Evolutionary conservation across 2,797 vertebrate genomes (phyloP), one percentile per base, ranked within the genome.

Genomic region (Paratrypauchen microcephalus): DNA sequence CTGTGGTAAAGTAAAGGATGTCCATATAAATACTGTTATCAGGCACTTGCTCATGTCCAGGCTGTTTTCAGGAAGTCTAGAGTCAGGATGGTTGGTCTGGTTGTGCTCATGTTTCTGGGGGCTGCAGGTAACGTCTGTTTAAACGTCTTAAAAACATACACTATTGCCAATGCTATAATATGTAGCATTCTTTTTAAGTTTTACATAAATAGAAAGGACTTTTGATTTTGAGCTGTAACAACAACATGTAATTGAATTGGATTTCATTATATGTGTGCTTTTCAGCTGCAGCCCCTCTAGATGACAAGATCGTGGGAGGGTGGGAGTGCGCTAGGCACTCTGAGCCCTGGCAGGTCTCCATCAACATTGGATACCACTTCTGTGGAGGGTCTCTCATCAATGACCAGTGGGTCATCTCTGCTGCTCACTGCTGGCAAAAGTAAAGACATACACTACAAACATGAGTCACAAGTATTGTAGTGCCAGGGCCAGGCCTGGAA

Each of bases 391-490:
- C 91, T 28, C 91, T 95, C 69, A 91, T 94, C 70, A 92, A 86
- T 0, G 81, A 94, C 57, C 88, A 77, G 65, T 94, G 91, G 93
- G 85, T 94, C 54, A 12, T 90, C 72, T 93, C 91, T 75, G 92
- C 92, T 41, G 92, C 92, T 56, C 93, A 94, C 87, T 93, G 93
- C 84, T 94, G 92, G 88, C 71, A 89, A 28, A 80, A 77, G 93
- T 93, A 60, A 60, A 60, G 8, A 32, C 19, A 19, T 16, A 59
- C 57, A 56, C 23, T 15, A 45, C 41, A 45, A 4, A 56, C 54
- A 50, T 50, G 19, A 52, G 48, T 19, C 1, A n/a, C 48, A 18
- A 52, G 48, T 7, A 52, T 8, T n/a, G 48, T 52, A 6, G 19
- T n/a, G 48, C 8, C 48, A 52, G 48, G n/a, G 19, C 16, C n/a